A percentile compares a stretch with the other conserved stretches of the same genome.
phyloP scores from a whole-genome alignment of 1,140 invertebrate genomes.

The Drepana arcuata region DNA sequence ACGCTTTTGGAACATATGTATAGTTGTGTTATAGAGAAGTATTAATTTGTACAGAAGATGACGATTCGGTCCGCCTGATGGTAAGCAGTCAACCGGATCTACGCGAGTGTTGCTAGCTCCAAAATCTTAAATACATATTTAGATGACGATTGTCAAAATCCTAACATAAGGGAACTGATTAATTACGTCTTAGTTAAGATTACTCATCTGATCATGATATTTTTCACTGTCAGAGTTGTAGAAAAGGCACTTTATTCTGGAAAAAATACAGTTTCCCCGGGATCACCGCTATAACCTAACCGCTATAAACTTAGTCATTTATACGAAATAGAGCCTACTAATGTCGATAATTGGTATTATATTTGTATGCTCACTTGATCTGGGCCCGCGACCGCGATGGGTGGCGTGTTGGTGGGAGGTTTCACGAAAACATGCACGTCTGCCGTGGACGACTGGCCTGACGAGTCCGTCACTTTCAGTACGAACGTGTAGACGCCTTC shows the following conservation, averaged over 20 bases:
- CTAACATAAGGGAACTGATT: background rate
- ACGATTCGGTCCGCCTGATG: too few relatives aligned
- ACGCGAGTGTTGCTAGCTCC: too few relatives aligned
- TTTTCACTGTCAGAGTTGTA: too few relatives aligned
- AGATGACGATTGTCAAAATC: background rate
- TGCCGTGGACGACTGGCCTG: constrained; percentile 87
- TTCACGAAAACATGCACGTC: constrained; percentile 95
- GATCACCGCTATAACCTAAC: too few relatives aligned
- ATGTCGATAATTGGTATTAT: background rate
- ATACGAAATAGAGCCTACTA: background rate
- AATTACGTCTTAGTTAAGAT: too few relatives aligned
- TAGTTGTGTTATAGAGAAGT: background rate
- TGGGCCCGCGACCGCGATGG: constrained; percentile 77
- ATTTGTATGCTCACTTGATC: constrained; percentile 31
- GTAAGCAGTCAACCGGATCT: too few relatives aligned
- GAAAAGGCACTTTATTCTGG: too few relatives aligned
- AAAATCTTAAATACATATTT: background rate
- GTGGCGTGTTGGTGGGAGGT: constrained; percentile 87
- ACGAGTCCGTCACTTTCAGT: constrained; percentile 92
- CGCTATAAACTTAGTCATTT: too few relatives aligned
- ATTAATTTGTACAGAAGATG: background rate
- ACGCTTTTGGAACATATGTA: too few relatives aligned
- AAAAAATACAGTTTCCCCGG: too few relatives aligned
- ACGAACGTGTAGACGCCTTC: constrained; percentile 96
- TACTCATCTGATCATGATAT: too few relatives aligned